phyloP scores from a whole-genome alignment of 2,888 invertebrate species.

The Coenonympha glycerion region DNA sequence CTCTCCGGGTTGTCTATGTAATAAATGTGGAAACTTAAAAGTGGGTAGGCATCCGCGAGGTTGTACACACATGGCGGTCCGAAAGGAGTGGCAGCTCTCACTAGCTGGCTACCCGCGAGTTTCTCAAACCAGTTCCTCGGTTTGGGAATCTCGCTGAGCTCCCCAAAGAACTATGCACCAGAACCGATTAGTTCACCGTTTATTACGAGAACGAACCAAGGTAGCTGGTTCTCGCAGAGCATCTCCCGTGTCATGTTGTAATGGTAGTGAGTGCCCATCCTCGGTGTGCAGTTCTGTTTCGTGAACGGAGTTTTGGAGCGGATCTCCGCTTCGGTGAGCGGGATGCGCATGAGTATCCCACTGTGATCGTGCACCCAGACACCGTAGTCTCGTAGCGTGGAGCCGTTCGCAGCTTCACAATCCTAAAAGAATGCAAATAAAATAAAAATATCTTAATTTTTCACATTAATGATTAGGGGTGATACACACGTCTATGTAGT shows the following conservation, averaged over 20 bases:
- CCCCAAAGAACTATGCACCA: conserved; percentile 44
- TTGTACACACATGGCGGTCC: neutral
- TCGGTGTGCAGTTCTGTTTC: neutral
- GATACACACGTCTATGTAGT: too few species aligned
- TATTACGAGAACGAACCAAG: conserved; percentile 53
- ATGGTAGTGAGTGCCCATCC: conserved; percentile 47
- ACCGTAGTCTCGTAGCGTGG: neutral
- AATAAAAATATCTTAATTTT: too few species aligned
- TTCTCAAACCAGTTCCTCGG: neutral
- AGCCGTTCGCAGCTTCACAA: neutral
- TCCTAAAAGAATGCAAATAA: too few species aligned
- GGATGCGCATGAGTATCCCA: neutral
- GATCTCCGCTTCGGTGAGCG: neutral
- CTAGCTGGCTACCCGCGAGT: neutral
- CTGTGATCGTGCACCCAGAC: neutral
- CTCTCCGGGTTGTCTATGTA: conserved; percentile 1
- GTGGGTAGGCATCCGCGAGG: neutral
- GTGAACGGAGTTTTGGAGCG: neutral
- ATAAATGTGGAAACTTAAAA: conserved; percentile 5
- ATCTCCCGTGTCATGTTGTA: conserved; percentile 49
- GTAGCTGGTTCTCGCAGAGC: conserved; percentile 47
- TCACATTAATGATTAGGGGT: too few species aligned
- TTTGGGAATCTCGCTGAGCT: neutral
- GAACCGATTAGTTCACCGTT: conserved; percentile 47
- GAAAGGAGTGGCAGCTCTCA: neutral